phyloP scores from a whole-genome alignment of 2,113 vertebrate species.

The Amblyopsis rosae region DNA sequence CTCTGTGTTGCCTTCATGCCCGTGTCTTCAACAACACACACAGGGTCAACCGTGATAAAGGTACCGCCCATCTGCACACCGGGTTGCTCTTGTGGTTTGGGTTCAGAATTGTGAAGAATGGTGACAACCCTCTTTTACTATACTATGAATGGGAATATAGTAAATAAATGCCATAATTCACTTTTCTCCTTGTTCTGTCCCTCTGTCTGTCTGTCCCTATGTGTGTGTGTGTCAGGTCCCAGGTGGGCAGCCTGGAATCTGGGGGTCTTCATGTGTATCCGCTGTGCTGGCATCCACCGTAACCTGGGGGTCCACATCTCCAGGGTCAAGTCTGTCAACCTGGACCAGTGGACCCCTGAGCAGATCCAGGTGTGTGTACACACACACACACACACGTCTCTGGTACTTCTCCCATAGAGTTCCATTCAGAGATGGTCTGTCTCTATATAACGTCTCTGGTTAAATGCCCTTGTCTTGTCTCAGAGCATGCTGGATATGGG shows the following conservation, averaged over 20 bases:
- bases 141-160: too few species aligned
- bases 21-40: too few species aligned
- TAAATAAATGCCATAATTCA: too few species aligned
- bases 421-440: too few species aligned
- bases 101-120: too few species aligned
- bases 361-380: conserved; percentile 89
- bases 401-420: too few species aligned
- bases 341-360: conserved; percentile 98
- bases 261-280: conserved; percentile 98
- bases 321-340: conserved; percentile 97
- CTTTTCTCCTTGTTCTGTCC: too few species aligned
- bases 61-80: too few species aligned
- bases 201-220: background rate
- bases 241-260: conserved; percentile 99
- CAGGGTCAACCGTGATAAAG: too few species aligned
- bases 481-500: conserved; percentile 99
- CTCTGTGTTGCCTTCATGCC: too few species aligned
- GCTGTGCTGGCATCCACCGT: conserved; percentile 97
- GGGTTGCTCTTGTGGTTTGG: too few species aligned
- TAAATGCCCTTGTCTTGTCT: background rate
- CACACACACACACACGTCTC: background rate
- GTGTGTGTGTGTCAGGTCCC: conserved; percentile 79
- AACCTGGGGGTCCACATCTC: conserved; percentile 99
- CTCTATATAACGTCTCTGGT: background rate
- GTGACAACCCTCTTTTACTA: too few species aligned